A percentile compares a stretch with the other conserved stretches of the same genome.
These are phyloP conservation scores for Nymphicus hollandicus DNA, from an alignment of 2,113 vertebrate genomes.

Conservation along the genomic window DNA sequence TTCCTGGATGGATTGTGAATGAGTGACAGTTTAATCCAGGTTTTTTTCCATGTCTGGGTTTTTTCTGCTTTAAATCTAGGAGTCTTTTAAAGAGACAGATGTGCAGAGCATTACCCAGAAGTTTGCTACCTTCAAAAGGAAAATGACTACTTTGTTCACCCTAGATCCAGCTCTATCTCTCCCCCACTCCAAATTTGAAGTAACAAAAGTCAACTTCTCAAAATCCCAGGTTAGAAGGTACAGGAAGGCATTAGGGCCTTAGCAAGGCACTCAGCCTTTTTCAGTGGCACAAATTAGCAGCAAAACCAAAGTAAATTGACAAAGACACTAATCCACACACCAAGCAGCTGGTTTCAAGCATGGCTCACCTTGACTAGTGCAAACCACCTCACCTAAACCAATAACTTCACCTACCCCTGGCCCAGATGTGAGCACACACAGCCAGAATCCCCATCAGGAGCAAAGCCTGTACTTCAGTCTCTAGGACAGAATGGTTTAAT, in stretches of 20 bases:
- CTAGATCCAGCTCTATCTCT: not conserved
- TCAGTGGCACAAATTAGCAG: not conserved
- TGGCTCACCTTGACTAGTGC: not conserved
- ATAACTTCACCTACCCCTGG: not conserved
- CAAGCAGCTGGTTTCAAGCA: not conserved
- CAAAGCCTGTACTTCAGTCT: not conserved
- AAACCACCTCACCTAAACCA: not conserved
- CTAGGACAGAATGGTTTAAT: not conserved
- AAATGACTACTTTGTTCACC: not conserved
- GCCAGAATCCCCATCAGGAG: not conserved
- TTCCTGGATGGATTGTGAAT: constrained; percentile 62
- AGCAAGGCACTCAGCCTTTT: not conserved
- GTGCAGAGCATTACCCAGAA: not conserved
- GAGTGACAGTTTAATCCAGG: constrained; percentile 72
- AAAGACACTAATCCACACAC: not conserved
- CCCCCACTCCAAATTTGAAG: not conserved
- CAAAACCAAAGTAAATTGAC: not conserved
- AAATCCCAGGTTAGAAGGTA: not conserved
- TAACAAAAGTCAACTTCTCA: not conserved
- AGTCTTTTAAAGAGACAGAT: not conserved
- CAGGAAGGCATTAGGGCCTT: not conserved
- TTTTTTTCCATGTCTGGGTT: constrained; percentile 8
- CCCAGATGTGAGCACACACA: not conserved
- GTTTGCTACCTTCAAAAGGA: not conserved
- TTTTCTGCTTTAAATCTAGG: not conserved